A percentile compares a stretch with the other conserved stretches of the same genome.
Conservation (phyloP, 2,797 vertebrate species). For the Takifugu ocellatus region DNA sequence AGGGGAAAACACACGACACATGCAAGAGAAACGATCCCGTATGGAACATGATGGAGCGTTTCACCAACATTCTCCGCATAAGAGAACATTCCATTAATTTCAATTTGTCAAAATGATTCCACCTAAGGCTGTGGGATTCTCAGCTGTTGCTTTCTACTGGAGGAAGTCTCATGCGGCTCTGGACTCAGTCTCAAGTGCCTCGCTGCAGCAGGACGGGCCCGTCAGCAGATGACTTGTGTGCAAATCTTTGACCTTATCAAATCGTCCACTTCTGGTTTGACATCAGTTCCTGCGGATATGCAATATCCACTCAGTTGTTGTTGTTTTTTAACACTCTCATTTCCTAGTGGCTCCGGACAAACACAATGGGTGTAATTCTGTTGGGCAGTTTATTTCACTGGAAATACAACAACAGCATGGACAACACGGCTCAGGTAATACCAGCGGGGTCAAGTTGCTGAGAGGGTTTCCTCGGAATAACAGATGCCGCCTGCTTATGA, state of each 20-base stretch:
- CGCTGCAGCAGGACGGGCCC: constrained; percentile 54
- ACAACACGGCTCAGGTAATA: constrained; percentile 13
- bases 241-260: constrained; percentile 50
- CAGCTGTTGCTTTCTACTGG: constrained; percentile 23
- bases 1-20: constrained; percentile 6
- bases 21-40: constrained; percentile 1
- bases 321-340: constrained; percentile 36
- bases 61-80: not conserved
- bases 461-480: constrained; percentile 55
- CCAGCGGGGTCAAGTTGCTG: constrained; percentile 30
- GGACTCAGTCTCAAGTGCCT: constrained; percentile 48
- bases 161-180: constrained; percentile 46
- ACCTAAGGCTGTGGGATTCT: constrained; percentile 1
- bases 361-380: constrained; percentile 39
- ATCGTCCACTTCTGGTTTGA: constrained; percentile 23
- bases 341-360: constrained; percentile 34
- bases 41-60: not conserved
- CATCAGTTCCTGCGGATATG: constrained; percentile 46
- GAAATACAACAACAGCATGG: constrained; percentile 34
- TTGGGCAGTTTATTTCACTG: constrained; percentile 28
- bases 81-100: constrained; percentile 7
- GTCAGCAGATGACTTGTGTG: constrained; percentile 36
- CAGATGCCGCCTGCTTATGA: constrained; percentile 65
- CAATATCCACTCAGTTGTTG: constrained; percentile 32
- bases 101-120: constrained; percentile 10